These are phyloP conservation scores for Lasioglossum baleicum DNA, from an alignment of 1,140 invertebrate genomes.

Conservation along the genomic window DNA sequence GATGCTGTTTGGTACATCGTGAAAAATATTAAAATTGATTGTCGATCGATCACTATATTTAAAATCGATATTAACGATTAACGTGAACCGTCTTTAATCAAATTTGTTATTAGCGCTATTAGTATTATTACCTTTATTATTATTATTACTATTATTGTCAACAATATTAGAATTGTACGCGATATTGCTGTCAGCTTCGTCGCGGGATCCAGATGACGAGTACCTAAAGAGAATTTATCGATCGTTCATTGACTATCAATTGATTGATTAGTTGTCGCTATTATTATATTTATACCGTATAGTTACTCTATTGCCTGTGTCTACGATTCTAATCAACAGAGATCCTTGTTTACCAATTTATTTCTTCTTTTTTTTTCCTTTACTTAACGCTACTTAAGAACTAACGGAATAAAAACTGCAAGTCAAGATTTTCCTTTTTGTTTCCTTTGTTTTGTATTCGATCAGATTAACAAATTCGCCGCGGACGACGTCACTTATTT, in stretches of 20 bases:
- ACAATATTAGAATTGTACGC: constrained; percentile 56
- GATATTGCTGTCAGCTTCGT: constrained; percentile 47
- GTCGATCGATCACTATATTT: constrained; percentile 6
- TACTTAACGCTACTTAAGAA: constrained; percentile 13
- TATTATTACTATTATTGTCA: constrained; percentile 44
- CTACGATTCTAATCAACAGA: constrained; percentile 35
- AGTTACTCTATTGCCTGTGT: constrained; percentile 64
- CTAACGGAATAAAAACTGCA: constrained; percentile 31
- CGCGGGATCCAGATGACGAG: constrained; percentile 37
- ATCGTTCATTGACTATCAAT: constrained; percentile 57
- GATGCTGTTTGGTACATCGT: constrained; percentile 26
- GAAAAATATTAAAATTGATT: constrained; percentile 29
- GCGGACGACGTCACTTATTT: no score
- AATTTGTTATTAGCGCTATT: constrained; percentile 59
- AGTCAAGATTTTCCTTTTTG: not conserved
- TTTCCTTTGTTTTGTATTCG: not conserved
- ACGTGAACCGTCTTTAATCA: constrained; percentile 51
- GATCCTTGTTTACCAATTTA: constrained; percentile 6
- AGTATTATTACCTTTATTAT: constrained; percentile 26
- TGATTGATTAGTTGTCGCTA: constrained; percentile 59
- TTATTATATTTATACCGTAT: constrained; percentile 66
- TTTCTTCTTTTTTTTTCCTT: not conserved
- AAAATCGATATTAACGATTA: constrained; percentile 21
- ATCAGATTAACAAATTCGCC: not conserved
- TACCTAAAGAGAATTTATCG: constrained; percentile 63